These are phyloP conservation scores for Eubucco bourcierii DNA, from an alignment of 2,113 vertebrate species.

Conservation along the genomic window DNA sequence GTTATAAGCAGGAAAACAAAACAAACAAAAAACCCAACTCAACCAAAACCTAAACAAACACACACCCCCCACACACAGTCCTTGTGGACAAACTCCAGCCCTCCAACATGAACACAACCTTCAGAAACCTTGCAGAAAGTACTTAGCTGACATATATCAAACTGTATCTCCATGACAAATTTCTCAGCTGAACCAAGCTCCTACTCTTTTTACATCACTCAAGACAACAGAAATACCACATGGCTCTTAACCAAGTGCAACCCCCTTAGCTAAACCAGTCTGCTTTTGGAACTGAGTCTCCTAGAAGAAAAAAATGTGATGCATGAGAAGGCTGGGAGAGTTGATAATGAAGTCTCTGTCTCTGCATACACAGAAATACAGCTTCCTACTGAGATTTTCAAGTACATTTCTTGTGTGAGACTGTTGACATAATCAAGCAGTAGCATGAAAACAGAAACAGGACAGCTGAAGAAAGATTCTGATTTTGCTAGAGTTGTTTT, in stretches of 20 bases:
- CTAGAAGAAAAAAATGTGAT: background rate
- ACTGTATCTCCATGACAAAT: background rate
- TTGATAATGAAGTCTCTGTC: background rate
- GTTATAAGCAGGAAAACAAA: background rate
- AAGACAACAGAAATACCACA: background rate
- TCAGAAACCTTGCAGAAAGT: background rate
- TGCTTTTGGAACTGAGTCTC: background rate
- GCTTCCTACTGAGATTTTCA: background rate
- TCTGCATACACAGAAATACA: background rate
- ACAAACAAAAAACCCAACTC: background rate
- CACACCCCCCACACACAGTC: background rate
- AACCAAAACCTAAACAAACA: background rate
- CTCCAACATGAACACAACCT: background rate
- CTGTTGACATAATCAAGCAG: background rate
- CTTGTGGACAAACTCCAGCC: background rate
- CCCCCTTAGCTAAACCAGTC: background rate
- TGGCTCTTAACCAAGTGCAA: background rate
- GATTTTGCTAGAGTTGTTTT: conserved; percentile 23
- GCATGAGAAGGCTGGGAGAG: background rate
- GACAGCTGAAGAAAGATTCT: conserved; percentile 1
- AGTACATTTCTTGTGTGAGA: background rate
- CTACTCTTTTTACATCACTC: background rate
- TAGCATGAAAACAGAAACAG: conserved; percentile 9
- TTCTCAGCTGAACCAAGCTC: background rate
- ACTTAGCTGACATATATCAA: background rate